Conservation (phyloP, 2,888 invertebrate genomes). For the Andrena flavipes region DNA sequence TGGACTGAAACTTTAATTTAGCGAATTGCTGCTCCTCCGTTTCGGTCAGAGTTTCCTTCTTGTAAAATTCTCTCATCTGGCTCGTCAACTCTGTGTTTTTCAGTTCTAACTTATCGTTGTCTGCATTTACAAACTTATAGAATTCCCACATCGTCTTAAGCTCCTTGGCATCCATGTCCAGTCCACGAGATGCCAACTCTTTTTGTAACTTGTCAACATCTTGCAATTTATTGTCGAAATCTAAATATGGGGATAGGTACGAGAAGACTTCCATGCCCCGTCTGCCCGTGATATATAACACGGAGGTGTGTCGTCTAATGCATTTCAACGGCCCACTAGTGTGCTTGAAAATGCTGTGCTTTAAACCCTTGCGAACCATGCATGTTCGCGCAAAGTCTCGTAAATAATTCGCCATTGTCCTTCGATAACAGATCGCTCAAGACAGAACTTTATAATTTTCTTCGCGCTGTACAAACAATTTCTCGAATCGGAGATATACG, state of each 20-base stretch:
- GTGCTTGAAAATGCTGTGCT: neutral
- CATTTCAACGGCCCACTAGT: neutral
- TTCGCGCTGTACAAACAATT: neutral
- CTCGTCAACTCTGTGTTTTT: constrained; percentile 86
- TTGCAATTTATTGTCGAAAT: constrained; percentile 87
- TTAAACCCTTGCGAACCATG: neutral
- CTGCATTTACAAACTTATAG: constrained; percentile 86
- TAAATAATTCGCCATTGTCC: constrained; percentile 35
- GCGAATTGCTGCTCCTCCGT: constrained; percentile 84
- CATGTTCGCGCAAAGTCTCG: neutral
- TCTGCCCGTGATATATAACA: constrained; percentile 89
- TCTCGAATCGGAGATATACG: neutral
- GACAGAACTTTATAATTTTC: neutral
- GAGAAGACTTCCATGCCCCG: constrained; percentile 90
- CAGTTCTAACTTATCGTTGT: constrained; percentile 86
- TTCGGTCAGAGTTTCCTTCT: constrained; percentile 71
- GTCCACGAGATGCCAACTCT: constrained; percentile 87
- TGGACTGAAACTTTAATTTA: constrained; percentile 87
- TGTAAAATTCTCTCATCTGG: constrained; percentile 82
- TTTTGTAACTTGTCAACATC: constrained; percentile 85
- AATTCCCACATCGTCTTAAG: constrained; percentile 88
- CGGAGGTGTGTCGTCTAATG: constrained; percentile 84
- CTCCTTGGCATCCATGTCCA: constrained; percentile 86
- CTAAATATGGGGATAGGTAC: constrained; percentile 89
- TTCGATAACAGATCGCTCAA: neutral